Evolutionary conservation across 2,797 vertebrate genomes (phyloP), one percentile per base, ranked within the genome.

Genomic region (Melanotaenia trifasciata): DNA sequence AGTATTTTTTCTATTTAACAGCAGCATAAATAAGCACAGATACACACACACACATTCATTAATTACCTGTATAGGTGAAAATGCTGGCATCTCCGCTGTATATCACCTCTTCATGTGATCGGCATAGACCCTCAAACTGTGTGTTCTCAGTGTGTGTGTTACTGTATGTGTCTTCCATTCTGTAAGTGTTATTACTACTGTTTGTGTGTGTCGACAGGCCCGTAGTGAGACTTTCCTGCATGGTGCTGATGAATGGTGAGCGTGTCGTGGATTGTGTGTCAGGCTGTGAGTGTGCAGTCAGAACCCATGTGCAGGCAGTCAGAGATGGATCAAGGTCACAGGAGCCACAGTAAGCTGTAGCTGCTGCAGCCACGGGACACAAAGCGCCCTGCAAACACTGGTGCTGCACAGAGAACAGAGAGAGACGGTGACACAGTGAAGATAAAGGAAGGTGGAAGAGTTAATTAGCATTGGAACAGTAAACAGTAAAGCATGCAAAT

Each of bases 61-160:
- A 4, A 38, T 78, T 95, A 99, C 97, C 97, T 94, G 92, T 95
- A 68, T 94, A 96, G 32, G 93, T 94, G 75, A 91, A 85, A 18
- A 57, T 90, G 58, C 89, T 90, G 70, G 93, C 87, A 32, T 70
- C 86, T 72, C 95, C 96, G 0, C 78, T 93, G 84, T 96, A 95
- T 57, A 97, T 76, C 0, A 87, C 87, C 73, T 97, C 95, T 76
- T 97, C 96, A 2, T 90, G 85, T 22, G 88, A 87, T 1, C 90
- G 84, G 62, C 96, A 98, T 4, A 94, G 32, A 56, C 51, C 75
- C 3, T 72, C 47, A 2, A 65, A 13, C 12, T 32, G 63, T 45
- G 36, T 24, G 5, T 53, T 63, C 26, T 66, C 75, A 30, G 33
- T 50, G 32, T 78, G 54, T 35, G 68, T 35, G 1, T 60, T 35